These are phyloP conservation scores for Muntiacus muntjak DNA, from an alignment of 2,113 vertebrate species.

Conservation along the genomic window DNA sequence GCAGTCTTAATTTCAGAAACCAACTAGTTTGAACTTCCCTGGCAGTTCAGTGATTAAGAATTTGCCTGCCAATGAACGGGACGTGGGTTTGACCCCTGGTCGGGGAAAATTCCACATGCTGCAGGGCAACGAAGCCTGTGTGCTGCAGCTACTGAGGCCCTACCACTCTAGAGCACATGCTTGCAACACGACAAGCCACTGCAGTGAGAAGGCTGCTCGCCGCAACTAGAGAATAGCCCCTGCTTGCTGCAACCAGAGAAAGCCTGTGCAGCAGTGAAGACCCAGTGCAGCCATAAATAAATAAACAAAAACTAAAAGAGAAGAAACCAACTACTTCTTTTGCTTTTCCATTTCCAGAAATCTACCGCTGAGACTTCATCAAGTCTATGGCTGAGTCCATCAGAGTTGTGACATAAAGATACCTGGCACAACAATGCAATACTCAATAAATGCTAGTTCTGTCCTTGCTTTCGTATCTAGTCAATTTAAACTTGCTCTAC, in stretches of 20 bases:
- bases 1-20: constrained; percentile 27
- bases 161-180: background rate
- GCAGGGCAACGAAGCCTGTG: background rate
- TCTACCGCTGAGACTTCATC: background rate
- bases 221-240: background rate
- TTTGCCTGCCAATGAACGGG: background rate
- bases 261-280: background rate
- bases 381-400: background rate
- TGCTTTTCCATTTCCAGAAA: background rate
- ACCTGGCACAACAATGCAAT: background rate
- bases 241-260: background rate
- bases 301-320: background rate
- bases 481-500: background rate
- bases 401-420: background rate
- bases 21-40: background rate
- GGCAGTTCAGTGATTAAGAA: background rate
- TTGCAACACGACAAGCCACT: background rate
- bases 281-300: background rate
- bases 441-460: background rate
- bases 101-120: background rate
- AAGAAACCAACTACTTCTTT: background rate
- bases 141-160: background rate
- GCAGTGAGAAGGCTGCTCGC: background rate
- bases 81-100: background rate
- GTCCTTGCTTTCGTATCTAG: background rate